Evolutionary conservation across 2,797 vertebrate genomes (phyloP), one percentile per base, ranked within the genome.

Genomic region (Buphagus erythrorhynchus): DNA sequence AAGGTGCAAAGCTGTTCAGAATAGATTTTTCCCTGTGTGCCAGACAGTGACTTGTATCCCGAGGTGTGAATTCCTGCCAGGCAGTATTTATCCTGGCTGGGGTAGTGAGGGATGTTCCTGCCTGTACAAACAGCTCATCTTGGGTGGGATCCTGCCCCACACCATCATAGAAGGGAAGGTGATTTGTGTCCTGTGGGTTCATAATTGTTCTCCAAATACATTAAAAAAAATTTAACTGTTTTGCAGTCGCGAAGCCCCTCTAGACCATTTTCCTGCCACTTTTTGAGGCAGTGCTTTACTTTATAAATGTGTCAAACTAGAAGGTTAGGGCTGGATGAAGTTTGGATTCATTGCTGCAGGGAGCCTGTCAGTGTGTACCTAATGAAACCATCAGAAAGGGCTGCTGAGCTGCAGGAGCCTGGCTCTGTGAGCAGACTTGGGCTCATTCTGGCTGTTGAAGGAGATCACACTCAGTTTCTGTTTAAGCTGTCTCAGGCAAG

Each of bases 1-100:
- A 73, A 88, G 90, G 90, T 73, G 69, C 68, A 62, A 13, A 95
- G 66, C 61, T 83, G 35, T 20, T 77, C 31, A 42, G 82, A 75
- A 46, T 2, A 83, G 73, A 46, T 49, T 36, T n/a, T 68, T 51
- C 38, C 35, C 54, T 1, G 0, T 10, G 54, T 40, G 88, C 68
- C 88, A 93, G 86, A 49, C 55, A 3, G 62, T 40, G 43, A 12
- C 58, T 91, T 2, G 14, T n/a, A 29, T 24, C 52, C 29, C 0
- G 21, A 71, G 57, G 65, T 46, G 78, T 13, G 57, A 85, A 46
- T 43, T 61, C 29, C 55, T 73, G 21, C 74, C 77, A 58, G 75
- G 20, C 21, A 77, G 3, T 15, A 19, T 82, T 90, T 54, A 77
- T 82, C 65, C 59, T 75, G 35, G 7, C 62, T 73, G n/a, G 1